Base-by-base conservation (phyloP, 1,140 invertebrate genomes). In the Pseudomyrmex cubaensis region DNA sequence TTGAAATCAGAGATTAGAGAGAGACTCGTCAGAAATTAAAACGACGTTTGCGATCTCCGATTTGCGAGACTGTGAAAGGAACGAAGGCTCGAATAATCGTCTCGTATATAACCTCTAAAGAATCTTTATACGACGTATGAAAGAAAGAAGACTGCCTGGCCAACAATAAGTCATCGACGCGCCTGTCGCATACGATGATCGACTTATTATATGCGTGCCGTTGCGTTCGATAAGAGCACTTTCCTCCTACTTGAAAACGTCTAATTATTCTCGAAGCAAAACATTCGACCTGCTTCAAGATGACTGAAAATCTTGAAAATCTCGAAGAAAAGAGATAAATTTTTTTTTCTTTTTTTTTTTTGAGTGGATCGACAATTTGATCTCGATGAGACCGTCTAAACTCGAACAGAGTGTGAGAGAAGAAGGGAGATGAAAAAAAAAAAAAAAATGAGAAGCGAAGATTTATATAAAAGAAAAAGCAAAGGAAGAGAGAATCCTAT, bases 191-290 rank as follows among this genome's bases (percentile, higher is more conserved):
- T 9, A 22, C 67, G 52, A 70, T 13, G 66, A 54, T n/a, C 50
- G 20, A 54, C 50, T 20, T 35, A 7, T 35, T 35, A 7, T 35
- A 35, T 35, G 22, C 13, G 50, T 20, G 15, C 46, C 10, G 8
- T 54, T 22, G 10, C 70, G 54, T 15, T 62, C 17, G 46, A 62
- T 25, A 35, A 7, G 48, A 44, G 17, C 1, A 74, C 44, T 48
- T 76, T 61, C 74, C 74, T 64, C 64, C 25, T 76, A 25, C 52
- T 20, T 20, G 61, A 25, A 76, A 76, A 64, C 22, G 59, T 64
- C 73, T 61, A 76, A 76, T 76, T 76, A 64, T 35, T 22, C 22
- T 48, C 13, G 5, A 17, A 35, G n/a, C 46, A 44, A 25, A 76
- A 44, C 20, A 7, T 22, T n/a, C 70, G 7, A 1, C 22, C 13